These are phyloP conservation scores for Leptocoma aspasia DNA, from an alignment of 2,113 vertebrate genomes.

Conservation along the genomic window DNA sequence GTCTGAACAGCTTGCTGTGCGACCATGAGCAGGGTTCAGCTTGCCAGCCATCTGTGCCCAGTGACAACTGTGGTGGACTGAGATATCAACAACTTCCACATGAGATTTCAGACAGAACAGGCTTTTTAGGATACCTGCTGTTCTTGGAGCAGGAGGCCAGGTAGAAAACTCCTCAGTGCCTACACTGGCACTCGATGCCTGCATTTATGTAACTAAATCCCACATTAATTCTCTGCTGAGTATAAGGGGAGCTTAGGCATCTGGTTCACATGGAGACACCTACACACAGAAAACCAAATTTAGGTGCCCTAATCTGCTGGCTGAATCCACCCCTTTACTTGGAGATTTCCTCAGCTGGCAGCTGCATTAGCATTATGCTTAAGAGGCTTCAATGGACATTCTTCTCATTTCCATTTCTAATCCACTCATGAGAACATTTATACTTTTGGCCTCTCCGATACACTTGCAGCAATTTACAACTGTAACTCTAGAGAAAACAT, in stretches of 20 bases:
- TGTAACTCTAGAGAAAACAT: background rate
- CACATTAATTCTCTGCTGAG: background rate
- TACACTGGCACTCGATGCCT: background rate
- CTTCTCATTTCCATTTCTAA: conserved; percentile 14
- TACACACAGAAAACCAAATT: conserved; percentile 19
- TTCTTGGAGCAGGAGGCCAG: background rate
- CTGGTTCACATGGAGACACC: conserved; percentile 58
- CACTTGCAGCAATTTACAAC: background rate
- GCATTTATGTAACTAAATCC: conserved; percentile 28
- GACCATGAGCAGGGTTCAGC: background rate
- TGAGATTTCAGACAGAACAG: background rate
- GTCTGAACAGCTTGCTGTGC: background rate
- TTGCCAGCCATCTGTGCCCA: background rate
- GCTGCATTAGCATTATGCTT: background rate
- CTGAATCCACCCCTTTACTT: background rate
- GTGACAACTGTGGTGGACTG: background rate
- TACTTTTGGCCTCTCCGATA: background rate
- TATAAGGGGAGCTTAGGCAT: conserved; percentile 21
- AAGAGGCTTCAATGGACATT: background rate
- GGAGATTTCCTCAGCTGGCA: conserved; percentile 33
- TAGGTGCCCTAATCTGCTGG: conserved; percentile 36
- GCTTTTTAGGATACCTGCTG: background rate
- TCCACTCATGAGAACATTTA: background rate
- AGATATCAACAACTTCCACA: background rate
- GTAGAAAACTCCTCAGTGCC: background rate